Evolutionary conservation across 2,888 invertebrate genomes (phyloP), one percentile per base, ranked within the genome.

Genomic region (Autographa gamma): DNA sequence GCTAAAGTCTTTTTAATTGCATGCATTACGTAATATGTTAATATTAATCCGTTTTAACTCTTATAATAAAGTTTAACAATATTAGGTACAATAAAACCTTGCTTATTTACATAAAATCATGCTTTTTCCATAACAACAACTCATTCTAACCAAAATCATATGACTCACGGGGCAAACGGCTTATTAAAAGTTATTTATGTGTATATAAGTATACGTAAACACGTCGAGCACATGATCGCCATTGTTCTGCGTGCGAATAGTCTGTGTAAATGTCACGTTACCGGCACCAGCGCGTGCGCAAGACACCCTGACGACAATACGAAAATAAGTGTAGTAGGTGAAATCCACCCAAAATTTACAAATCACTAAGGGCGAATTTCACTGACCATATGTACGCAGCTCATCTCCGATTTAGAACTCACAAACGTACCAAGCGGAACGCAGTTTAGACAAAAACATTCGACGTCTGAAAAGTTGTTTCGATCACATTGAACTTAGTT

Each of bases 211-310:
- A 68, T 70, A 56, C 32, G 67, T 77, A 75, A 80, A 75, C 72
- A 74, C 65, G 64, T 64, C 56, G 52, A 66, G 63, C 72, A 56
- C 69, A 73, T 76, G 77, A 79, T 74, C 63, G 54, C 74, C 63
- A 82, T 84, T 86, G 83, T 84, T 76, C 73, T 80, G 66, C 67
- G 65, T 80, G 70, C 69, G 63, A 83, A 84, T 77, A 83, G 85
- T 81, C 77, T 80, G 67, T 67, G 83, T 73, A 86, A 90, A 87
- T 89, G 87, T 86, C 88, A 88, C 81, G 63, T 48, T 60, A 69
- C 59, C 68, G 63, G 71, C 70, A 66, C 68, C 67, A 65, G 76
- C 79, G 77, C 71, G 70, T 71, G 78, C 80, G 79, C 74, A 79
- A 74, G 79, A 79, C 77, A 74, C 70, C 66, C 69, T 9, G n/a